These are phyloP conservation scores for Mionectes macconnelli DNA, from an alignment of 2,113 vertebrate species.

Conservation along the genomic window DNA sequence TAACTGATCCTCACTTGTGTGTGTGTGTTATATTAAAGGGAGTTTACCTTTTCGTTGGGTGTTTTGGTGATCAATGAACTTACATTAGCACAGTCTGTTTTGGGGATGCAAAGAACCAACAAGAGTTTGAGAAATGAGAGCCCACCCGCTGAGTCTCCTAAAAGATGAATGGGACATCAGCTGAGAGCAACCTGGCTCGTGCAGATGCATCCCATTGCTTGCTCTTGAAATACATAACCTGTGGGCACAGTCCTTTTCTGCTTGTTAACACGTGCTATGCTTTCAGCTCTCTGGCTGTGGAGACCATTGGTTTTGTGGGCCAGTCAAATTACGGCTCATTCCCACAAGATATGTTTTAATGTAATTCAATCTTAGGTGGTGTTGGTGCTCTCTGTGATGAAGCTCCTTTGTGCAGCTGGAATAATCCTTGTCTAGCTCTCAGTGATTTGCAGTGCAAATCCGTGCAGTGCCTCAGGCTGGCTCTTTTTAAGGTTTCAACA, in stretches of 20 bases:
- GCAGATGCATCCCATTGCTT: not conserved
- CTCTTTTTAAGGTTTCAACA: not conserved
- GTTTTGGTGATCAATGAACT: not conserved
- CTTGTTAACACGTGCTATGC: not conserved
- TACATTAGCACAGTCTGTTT: not conserved
- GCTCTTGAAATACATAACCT: not conserved
- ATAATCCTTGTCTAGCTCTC: not conserved
- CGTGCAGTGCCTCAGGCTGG: slow-evolving; percentile 7
- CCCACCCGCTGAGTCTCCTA: not conserved
- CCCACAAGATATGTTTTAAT: not conserved
- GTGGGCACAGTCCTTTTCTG: not conserved
- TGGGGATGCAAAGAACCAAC: not conserved
- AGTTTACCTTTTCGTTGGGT: not conserved
- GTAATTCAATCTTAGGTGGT: not conserved
- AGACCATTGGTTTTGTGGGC: not conserved
- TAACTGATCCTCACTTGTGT: not conserved
- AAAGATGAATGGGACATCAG: accelerated
- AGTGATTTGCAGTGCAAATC: not conserved
- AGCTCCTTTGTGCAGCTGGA: not conserved
- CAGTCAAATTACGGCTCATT: not conserved
- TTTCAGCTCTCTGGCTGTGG: not conserved
- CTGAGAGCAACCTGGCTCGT: not conserved
- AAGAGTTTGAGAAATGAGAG: not conserved
- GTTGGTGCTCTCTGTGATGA: not conserved
- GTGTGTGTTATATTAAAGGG: not conserved